Conservation (phyloP, 2,888 invertebrate genomes). For the Caradrina clavipalpis region DNA sequence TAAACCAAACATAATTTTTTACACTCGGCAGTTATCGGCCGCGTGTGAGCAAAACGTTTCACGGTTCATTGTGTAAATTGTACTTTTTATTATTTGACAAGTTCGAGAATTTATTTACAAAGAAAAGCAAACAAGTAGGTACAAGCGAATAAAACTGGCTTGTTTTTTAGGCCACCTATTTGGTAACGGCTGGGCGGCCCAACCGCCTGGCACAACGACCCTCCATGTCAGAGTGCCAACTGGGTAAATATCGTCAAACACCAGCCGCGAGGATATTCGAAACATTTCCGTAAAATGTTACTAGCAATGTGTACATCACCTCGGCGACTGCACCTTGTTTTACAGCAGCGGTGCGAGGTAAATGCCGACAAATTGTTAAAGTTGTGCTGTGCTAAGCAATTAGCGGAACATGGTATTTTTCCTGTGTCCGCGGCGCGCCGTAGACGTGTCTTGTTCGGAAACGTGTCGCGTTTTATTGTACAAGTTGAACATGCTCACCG, state of each 20-base stretch:
- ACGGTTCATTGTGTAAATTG: slow-evolving; percentile 45
- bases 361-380: slow-evolving; percentile 70
- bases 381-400: slow-evolving; percentile 73
- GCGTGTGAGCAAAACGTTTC: slow-evolving; percentile 45
- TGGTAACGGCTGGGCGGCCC: slow-evolving; percentile 50
- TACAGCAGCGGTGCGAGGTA: slow-evolving; percentile 51
- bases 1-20: slow-evolving; percentile 42
- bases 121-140: slow-evolving; percentile 53
- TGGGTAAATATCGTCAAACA: slow-evolving; percentile 65
- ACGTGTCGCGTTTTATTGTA: slow-evolving; percentile 53
- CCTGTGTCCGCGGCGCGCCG: slow-evolving; percentile 32
- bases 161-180: slow-evolving; percentile 61
- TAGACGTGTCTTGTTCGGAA: slow-evolving; percentile 51
- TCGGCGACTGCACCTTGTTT: slow-evolving; percentile 56
- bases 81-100: slow-evolving; percentile 43
- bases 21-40: slow-evolving; percentile 36
- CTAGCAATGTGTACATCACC: slow-evolving; percentile 63
- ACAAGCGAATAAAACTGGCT: slow-evolving; percentile 60
- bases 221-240: slow-evolving; percentile 61
- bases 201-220: slow-evolving; percentile 56
- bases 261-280: slow-evolving; percentile 34
- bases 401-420: slow-evolving; percentile 67
- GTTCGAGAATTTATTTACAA: slow-evolving; percentile 56
- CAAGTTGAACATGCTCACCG: slow-evolving; percentile 48
- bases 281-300: slow-evolving; percentile 50